Conservation (phyloP, 2,888 invertebrate genomes). For the Rotaria socialis region DNA sequence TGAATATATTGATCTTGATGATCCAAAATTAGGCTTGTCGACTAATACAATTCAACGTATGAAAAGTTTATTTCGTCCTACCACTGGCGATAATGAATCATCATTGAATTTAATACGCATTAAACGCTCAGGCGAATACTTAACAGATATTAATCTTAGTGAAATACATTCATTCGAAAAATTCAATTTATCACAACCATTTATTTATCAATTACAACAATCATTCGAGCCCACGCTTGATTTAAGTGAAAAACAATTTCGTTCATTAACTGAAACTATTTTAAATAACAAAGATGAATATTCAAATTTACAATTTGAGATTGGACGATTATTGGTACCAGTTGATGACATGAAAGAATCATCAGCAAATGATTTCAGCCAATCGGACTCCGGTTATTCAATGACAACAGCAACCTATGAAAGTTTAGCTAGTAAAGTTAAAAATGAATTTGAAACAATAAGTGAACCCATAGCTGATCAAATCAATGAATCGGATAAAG, state of each 20-base stretch:
- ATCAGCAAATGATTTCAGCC: conserved; percentile 26
- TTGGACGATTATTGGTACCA: background rate
- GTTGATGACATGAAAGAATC: background rate
- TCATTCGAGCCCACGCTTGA: background rate
- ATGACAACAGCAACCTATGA: conserved; percentile 27
- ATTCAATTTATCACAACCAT: background rate
- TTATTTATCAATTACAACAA: background rate
- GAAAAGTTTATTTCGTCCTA: background rate
- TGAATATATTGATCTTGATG: background rate
- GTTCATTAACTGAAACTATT: background rate
- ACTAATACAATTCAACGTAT: background rate
- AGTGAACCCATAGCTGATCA: background rate
- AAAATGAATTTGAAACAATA: conserved; percentile 10
- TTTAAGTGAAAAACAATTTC: conserved; percentile 31
- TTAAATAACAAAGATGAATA: background rate
- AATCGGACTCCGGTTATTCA: conserved; percentile 13
- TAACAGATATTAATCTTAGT: conserved; percentile 8
- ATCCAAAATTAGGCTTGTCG: conserved; percentile 19
- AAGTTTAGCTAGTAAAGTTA: background rate
- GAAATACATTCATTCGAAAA: conserved; percentile 17
- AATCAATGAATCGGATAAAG: background rate
- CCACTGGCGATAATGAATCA: background rate
- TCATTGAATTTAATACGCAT: background rate
- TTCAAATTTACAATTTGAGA: conserved; percentile 1
- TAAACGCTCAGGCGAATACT: background rate